Base-by-base conservation (phyloP, 1,140 invertebrate genomes). In the Drosophila chauvacae region DNA sequence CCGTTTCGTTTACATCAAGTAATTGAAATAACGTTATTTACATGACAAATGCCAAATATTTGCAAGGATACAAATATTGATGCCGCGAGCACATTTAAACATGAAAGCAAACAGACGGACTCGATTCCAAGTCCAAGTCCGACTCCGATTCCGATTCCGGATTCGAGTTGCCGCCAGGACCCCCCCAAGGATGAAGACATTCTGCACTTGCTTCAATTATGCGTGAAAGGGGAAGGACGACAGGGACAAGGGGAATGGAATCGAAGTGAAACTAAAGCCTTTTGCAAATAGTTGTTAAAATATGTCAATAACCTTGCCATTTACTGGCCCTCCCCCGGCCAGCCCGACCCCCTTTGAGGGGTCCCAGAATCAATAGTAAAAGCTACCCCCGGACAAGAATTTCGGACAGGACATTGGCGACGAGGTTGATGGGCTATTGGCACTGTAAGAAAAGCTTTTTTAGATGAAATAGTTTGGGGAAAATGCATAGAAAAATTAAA, bases 251-350 rank as follows among this genome's bases (percentile, higher is more conserved):
- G 65, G 65, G 63, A 88, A 68, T 71, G 66, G 57, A 88, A 82
- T 87, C 77, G 84, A 87, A 88, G 84, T 87, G 84, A 87, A 87
- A 87, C 84, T 87, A 87, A 87, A 87, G 84, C 85, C 84, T 87
- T 87, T 87, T 77, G 85, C 84, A 87, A 87, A 87, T 87, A 87
- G 84, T 87, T 88, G 84, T 90, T 87, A 88, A 87, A 87, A 87
- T 87, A 87, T 87, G 84, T 87, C 84, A 87, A 87, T 87, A 87
- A 87, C 84, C 84, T 84, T 74, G 53, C 82, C 77, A 83, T 79
- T 79, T 73, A 72, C 70, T 72, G 80, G 35, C 47, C 59, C 41
- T 16, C 53, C 59, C 59, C 48, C 9, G 14, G n/a, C 20, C 20
- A 18, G 11, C 14, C 23, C 14, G 3, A 14, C 28, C 55, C 26